Evolutionary conservation across 2,113 vertebrate genomes (phyloP).

Genomic region (Tyto alba): DNA sequence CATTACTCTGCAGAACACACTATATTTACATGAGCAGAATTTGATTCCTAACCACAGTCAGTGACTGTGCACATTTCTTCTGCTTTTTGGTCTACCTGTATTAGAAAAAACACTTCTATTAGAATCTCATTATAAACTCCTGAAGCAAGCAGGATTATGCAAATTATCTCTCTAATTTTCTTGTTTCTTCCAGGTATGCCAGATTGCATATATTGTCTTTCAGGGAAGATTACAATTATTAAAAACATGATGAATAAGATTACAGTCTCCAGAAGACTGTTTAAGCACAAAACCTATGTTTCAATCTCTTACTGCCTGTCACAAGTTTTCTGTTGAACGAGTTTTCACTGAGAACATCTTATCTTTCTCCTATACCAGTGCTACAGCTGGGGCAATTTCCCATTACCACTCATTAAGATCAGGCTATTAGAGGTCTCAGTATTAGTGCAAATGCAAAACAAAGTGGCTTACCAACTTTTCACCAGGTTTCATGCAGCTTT

Average conservation of each 20-base stretch:
- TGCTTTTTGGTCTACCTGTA: too few species aligned
- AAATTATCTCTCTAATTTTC: background rate
- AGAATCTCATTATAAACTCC: background rate
- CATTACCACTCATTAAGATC: background rate
- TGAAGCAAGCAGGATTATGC: background rate
- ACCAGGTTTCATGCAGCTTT: background rate
- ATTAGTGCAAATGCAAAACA: accelerated
- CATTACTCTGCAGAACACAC: background rate
- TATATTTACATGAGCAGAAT: background rate
- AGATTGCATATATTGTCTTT: background rate
- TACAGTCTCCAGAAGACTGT: background rate
- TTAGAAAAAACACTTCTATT: background rate
- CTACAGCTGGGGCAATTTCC: background rate
- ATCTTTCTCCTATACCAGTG: background rate
- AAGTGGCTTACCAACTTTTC: background rate
- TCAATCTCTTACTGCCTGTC: too few species aligned
- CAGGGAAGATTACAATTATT: background rate
- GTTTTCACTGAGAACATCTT: background rate
- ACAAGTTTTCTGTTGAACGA: background rate
- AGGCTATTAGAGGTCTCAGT: background rate
- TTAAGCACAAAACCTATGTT: background rate
- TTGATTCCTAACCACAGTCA: background rate
- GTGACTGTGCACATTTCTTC: background rate
- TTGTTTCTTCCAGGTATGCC: background rate
- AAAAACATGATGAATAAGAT: background rate